Evolutionary conservation across 2,797 vertebrate genomes (phyloP).

Genomic region (Botia kubotai): DNA sequence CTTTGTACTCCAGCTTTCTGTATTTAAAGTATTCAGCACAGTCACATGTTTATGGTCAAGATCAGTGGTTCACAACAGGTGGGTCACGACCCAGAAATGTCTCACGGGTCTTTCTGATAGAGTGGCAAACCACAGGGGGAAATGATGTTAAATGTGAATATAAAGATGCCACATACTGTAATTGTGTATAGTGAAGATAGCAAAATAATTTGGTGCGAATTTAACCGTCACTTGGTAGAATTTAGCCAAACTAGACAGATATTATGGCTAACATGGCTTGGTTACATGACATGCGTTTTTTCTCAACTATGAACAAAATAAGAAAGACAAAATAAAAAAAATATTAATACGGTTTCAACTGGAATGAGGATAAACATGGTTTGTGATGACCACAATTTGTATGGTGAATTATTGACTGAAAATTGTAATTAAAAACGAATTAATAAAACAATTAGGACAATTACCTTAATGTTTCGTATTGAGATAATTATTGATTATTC

Average conservation of each 20-base stretch:
- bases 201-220: not conserved
- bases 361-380: too few relatives aligned
- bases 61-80: conserved; percentile 21
- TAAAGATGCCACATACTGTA: not conserved
- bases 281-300: too few relatives aligned
- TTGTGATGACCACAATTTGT: too few relatives aligned
- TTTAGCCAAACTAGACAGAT: not conserved
- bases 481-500: not conserved
- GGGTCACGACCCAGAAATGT: not conserved
- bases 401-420: too few relatives aligned
- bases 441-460: too few relatives aligned
- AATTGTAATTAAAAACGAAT: too few relatives aligned
- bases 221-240: not conserved
- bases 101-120: not conserved
- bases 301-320: too few relatives aligned
- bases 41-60: conserved; percentile 12
- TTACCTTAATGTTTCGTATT: not conserved
- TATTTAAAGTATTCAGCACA: conserved; percentile 27
- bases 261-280: too few relatives aligned
- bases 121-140: too few relatives aligned
- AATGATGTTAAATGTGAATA: not conserved
- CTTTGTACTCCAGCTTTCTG: conserved; percentile 30
- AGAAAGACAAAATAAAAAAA: too few relatives aligned
- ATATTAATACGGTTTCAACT: too few relatives aligned
- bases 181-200: too few relatives aligned